Evolutionary conservation across 2,797 vertebrate species (phyloP).

Genomic region (Onychomys leucogaster): DNA sequence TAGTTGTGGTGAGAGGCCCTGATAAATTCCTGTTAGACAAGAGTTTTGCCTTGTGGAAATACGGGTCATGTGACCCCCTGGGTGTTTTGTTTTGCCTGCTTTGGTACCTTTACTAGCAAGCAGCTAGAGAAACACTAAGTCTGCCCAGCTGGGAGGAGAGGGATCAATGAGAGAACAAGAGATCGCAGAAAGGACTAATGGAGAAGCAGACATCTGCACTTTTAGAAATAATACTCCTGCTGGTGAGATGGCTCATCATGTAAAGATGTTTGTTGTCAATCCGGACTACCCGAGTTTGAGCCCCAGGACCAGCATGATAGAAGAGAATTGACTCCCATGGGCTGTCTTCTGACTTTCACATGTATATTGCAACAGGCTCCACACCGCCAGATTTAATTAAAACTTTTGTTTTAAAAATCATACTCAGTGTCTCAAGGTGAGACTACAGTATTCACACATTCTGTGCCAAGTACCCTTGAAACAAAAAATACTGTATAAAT

Average conservation of each 20-base stretch:
- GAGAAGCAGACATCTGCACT: background rate
- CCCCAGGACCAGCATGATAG: background rate
- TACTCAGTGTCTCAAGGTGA: background rate
- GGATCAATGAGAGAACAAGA: background rate
- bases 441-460: background rate
- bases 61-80: background rate
- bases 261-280: background rate
- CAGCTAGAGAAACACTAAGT: background rate
- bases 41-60: background rate
- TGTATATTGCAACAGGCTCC: background rate
- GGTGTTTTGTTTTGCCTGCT: background rate
- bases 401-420: background rate
- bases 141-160: background rate
- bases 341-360: background rate
- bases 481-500: conserved; percentile 60
- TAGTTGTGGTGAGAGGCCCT: background rate
- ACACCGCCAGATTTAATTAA: background rate
- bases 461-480: conserved; percentile 4
- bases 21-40: conserved; percentile 31
- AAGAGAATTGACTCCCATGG: background rate
- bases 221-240: background rate
- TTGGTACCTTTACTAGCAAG: background rate
- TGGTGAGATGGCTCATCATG: background rate
- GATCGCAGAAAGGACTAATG: background rate
- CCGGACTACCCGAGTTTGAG: background rate